A percentile compares a stretch with the other conserved stretches of the same genome.
phyloP scores from a whole-genome alignment of 1,140 invertebrate genomes.

The Pseudomyrmex flavicornis region DNA sequence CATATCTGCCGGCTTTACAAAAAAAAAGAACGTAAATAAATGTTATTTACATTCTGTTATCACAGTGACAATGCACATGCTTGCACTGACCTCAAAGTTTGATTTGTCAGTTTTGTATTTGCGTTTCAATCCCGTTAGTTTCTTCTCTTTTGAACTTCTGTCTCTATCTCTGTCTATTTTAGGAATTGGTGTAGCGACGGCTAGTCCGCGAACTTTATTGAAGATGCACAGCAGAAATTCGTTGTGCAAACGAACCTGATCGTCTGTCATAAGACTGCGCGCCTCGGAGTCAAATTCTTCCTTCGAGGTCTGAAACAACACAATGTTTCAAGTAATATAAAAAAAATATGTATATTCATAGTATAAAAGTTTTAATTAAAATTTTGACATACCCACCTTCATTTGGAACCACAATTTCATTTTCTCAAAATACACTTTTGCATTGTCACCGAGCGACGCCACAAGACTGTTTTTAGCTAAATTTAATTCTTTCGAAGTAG shows the following conservation, averaged over 20 bases:
- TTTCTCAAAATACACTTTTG: slow-evolving; percentile 87
- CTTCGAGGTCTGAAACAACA: slow-evolving; percentile 87
- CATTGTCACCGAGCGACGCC: slow-evolving; percentile 88
- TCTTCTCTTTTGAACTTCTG: slow-evolving; percentile 82
- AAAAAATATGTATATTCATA: not conserved
- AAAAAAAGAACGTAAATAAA: not conserved
- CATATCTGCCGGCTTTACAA: slow-evolving; percentile 81
- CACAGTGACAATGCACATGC: slow-evolving; percentile 76
- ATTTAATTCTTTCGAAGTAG: slow-evolving; percentile 82
- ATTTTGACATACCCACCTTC: slow-evolving; percentile 83
- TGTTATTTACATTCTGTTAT: not conserved
- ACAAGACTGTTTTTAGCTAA: slow-evolving; percentile 87
- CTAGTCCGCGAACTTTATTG: slow-evolving; percentile 90
- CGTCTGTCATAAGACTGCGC: slow-evolving; percentile 88
- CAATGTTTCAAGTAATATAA: not conserved
- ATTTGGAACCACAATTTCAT: slow-evolving; percentile 91
- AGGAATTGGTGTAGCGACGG: slow-evolving; percentile 85
- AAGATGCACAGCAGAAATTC: slow-evolving; percentile 92
- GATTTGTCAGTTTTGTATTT: slow-evolving; percentile 88
- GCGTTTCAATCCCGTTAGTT: slow-evolving; percentile 85
- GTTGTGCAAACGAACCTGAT: slow-evolving; percentile 93
- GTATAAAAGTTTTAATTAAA: not conserved
- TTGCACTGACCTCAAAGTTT: slow-evolving; percentile 87
- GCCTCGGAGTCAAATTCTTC: slow-evolving; percentile 93
- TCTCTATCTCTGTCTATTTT: slow-evolving; percentile 79